Evolutionary conservation across 92 coral and sea anemone genomes (phyloP), one percentile per base, ranked within the genome.

Genomic region (Hydrozoanthus gracilis): DNA sequence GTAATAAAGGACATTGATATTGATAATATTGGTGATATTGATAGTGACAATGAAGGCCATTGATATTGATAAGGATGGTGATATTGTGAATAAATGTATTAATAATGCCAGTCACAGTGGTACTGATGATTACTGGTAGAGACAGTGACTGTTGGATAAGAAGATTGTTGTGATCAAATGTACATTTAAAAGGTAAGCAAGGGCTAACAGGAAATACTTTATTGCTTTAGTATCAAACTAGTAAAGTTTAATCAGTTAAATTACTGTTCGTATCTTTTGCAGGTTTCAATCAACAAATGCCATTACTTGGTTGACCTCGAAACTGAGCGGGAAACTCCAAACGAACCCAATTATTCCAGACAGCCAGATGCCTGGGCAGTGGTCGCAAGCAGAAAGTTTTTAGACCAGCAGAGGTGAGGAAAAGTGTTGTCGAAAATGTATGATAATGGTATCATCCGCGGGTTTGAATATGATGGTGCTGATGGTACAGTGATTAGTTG

Each of bases 251-350:
- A 74, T 0, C 8, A 4, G 46, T 51, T 7, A 12, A 56, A 20
- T 17, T 69, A 4, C 7, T 58, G 48, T n/a, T n/a, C n/a, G n/a
- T n/a, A 20, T 44, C 7, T 68, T 39, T 5, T 4, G 2, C 68
- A 96, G 98, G 85, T 93, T 8, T 88, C 96, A 0, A 44, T 96
- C 70, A 76, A 92, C 58, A 90, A 94, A 72, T 96, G 99, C 83
- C 94, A 95, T 83, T 96, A 95, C 87, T 89, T 96, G 73, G 94
- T 96, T 78, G 99, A 96, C 83, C 58, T 95, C 54, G 95, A 90
- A 54, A 92, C 98, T 9, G 88, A 83, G 4, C 87, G 77, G 12
- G 93, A 87, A 89, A 90, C 99, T 7, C 86, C 92, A 39, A 80
- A 73, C 8, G 99, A 96, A 77, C 99, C 99, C 61, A 90, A 87